Percentiles rank a stretch among this genome's conserved stretches.
phyloP scores from a whole-genome alignment of 2,888 invertebrate species.

The Drosophila mettleri region DNA sequence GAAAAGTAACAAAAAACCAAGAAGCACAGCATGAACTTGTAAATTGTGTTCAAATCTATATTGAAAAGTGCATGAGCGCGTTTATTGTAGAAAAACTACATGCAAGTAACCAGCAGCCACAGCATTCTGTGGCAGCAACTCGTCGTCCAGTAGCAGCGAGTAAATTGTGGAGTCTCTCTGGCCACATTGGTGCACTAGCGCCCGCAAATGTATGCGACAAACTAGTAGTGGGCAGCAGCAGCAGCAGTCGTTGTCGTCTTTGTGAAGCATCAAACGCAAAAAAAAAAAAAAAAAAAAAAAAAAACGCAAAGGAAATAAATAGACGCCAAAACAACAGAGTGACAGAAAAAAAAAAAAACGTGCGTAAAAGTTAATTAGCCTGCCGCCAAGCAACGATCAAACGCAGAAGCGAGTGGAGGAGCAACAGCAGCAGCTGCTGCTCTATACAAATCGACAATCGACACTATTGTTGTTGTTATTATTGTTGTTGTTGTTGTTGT shows the following conservation, averaged over 20 bases:
- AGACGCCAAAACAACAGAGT: conserved; percentile 32
- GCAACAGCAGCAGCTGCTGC: conserved; percentile 69
- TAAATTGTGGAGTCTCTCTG: conserved; percentile 61
- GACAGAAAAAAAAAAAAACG: conserved; percentile 38
- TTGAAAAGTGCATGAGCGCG: conserved; percentile 26
- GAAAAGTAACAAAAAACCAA: conserved; percentile 3
- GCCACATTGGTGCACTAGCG: conserved; percentile 61
- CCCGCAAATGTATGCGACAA: conserved; percentile 73
- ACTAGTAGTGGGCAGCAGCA: conserved; percentile 62
- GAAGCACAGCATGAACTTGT: conserved; percentile 27
- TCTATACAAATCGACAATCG: conserved; percentile 51
- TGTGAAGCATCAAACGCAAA: conserved; percentile 47
- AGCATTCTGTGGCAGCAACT: conserved; percentile 68
- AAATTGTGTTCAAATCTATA: conserved; percentile 18
- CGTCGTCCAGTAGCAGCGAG: conserved; percentile 67
- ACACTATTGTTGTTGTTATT: conserved; percentile 35
- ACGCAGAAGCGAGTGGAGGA: conserved; percentile 38
- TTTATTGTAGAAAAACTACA: conserved; percentile 42
- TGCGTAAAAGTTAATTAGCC: conserved; percentile 70
- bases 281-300: conserved; percentile 18
- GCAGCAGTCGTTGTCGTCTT: conserved; percentile 48
- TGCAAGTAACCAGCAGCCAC: conserved; percentile 60
- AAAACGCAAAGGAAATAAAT: conserved; percentile 28
- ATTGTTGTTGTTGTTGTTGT: conserved; percentile 40
- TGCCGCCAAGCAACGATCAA: conserved; percentile 42